These are phyloP conservation scores for Acrobasis repandana DNA, from an alignment of 2,888 invertebrate genomes.

Conservation along the genomic window DNA sequence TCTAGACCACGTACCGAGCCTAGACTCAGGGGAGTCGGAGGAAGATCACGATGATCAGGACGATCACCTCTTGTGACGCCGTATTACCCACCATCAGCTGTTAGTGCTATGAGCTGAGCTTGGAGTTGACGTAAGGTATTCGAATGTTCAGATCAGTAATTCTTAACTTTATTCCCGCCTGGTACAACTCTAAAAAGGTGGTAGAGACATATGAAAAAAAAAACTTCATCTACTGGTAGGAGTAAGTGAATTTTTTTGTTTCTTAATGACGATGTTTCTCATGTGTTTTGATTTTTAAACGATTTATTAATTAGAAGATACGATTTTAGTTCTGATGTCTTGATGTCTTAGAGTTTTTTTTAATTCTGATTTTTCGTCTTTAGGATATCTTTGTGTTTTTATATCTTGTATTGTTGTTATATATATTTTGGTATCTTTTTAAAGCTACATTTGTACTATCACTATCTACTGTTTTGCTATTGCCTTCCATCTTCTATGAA, in stretches of 20 bases:
- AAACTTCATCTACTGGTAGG: too few species aligned
- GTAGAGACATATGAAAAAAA: too few species aligned
- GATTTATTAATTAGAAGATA: too few species aligned
- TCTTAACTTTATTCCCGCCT: not conserved
- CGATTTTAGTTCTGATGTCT: too few species aligned
- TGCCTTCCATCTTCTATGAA: constrained; percentile 2
- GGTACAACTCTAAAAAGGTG: too few species aligned
- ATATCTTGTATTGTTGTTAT: too few species aligned
- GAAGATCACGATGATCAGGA: constrained; percentile 74
- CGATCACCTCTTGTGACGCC: constrained; percentile 82
- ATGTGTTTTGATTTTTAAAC: too few species aligned
- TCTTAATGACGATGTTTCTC: too few species aligned
- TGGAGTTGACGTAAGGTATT: constrained; percentile 46
- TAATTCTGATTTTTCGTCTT: too few species aligned
- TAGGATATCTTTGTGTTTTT: too few species aligned
- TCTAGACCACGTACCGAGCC: constrained; percentile 66
- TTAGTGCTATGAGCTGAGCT: constrained; percentile 72
- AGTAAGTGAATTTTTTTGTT: too few species aligned
- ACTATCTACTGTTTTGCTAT: not conserved
- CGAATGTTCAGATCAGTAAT: constrained; percentile 13
- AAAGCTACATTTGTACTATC: not conserved
- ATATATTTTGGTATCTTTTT: not conserved
- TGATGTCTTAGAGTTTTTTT: too few species aligned
- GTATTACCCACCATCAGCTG: constrained; percentile 67
- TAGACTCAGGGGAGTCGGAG: constrained; percentile 74